These are phyloP conservation scores for Buceros bicornis DNA, from an alignment of 2,797 vertebrate species.

Conservation along the genomic window DNA sequence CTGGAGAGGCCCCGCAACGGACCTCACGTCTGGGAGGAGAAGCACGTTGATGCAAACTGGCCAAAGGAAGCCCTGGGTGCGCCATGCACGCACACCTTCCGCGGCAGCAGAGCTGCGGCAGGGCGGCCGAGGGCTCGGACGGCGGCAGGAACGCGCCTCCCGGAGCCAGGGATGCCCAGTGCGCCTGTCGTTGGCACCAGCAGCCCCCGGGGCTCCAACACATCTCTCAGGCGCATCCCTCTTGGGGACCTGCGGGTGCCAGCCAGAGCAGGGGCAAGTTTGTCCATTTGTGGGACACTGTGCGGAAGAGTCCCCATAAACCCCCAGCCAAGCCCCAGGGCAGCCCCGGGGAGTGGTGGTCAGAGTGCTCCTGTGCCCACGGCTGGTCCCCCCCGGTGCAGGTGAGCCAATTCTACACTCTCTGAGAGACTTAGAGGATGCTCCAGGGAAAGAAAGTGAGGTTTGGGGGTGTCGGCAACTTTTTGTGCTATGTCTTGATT, in stretches of 20 bases:
- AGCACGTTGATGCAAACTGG: constrained; percentile 25
- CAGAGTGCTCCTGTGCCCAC: constrained; percentile 83
- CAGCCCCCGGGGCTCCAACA: constrained; percentile 74
- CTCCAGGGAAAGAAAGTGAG: constrained; percentile 8
- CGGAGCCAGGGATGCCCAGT: constrained; percentile 77
- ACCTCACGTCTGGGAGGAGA: constrained; percentile 51
- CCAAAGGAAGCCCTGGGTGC: constrained; percentile 34
- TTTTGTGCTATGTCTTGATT: not conserved
- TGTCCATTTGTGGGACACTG: constrained; percentile 79
- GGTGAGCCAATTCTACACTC: constrained; percentile 77
- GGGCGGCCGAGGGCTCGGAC: constrained; percentile 77
- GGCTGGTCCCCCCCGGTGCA: constrained; percentile 85
- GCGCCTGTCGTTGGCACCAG: constrained; percentile 85
- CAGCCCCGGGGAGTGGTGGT: constrained; percentile 83
- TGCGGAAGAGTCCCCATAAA: constrained; percentile 82
- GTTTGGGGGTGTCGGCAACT: constrained; percentile 6
- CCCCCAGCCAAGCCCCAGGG: constrained; percentile 75
- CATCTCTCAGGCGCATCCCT: constrained; percentile 62
- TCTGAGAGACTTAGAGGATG: constrained; percentile 31
- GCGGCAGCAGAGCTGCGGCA: constrained; percentile 84
- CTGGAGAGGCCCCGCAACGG: constrained; percentile 51
- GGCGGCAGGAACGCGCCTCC: constrained; percentile 48
- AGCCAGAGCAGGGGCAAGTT: constrained; percentile 78
- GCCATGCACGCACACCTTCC: constrained; percentile 86
- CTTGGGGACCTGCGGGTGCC: constrained; percentile 74